These are phyloP conservation scores for Chaetorhynchus papuensis DNA, from an alignment of 2,113 vertebrate genomes.

Conservation along the genomic window DNA sequence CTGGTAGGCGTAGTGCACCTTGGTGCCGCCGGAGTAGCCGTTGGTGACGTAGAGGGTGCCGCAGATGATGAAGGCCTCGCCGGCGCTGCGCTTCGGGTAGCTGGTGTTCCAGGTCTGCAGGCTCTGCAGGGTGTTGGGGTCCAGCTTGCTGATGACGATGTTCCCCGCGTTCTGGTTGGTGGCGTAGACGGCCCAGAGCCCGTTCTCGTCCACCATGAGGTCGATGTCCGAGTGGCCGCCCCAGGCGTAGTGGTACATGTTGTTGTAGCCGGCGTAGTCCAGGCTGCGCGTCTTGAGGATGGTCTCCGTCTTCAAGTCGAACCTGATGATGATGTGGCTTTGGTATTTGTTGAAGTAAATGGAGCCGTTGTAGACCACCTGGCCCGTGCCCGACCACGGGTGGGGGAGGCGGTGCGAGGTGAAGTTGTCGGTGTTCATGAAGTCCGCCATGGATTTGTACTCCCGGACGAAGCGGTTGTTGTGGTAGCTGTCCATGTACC, in stretches of 20 bases:
- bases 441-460: slow-evolving; percentile 92
- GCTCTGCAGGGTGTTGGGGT: slow-evolving; percentile 90
- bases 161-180: slow-evolving; percentile 98
- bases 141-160: slow-evolving; percentile 95
- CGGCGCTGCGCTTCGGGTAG: slow-evolving; percentile 95
- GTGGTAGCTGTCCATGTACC: slow-evolving; percentile 99
- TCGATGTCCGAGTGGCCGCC: slow-evolving; percentile 98
- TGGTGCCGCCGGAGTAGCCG: slow-evolving; percentile 93
- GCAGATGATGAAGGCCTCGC: slow-evolving; percentile 98
- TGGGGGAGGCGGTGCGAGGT: slow-evolving; percentile 96
- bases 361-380: slow-evolving; percentile 98
- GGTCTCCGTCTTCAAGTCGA: slow-evolving; percentile 90
- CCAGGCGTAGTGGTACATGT: slow-evolving; percentile 98
- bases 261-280: slow-evolving; percentile 94
- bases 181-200: slow-evolving; percentile 96
- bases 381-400: slow-evolving; percentile 95
- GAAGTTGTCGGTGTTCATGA: slow-evolving; percentile 96
- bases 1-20: slow-evolving; percentile 96
- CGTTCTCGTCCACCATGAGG: slow-evolving; percentile 95
- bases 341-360: slow-evolving; percentile 99
- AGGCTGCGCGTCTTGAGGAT: slow-evolving; percentile 93
- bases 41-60: slow-evolving; percentile 98
- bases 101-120: slow-evolving; percentile 94
- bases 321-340: slow-evolving; percentile 96
- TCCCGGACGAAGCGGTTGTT: slow-evolving; percentile 98